phyloP scores from a whole-genome alignment of 2,888 invertebrate species.

The Drosophila mimica region DNA sequence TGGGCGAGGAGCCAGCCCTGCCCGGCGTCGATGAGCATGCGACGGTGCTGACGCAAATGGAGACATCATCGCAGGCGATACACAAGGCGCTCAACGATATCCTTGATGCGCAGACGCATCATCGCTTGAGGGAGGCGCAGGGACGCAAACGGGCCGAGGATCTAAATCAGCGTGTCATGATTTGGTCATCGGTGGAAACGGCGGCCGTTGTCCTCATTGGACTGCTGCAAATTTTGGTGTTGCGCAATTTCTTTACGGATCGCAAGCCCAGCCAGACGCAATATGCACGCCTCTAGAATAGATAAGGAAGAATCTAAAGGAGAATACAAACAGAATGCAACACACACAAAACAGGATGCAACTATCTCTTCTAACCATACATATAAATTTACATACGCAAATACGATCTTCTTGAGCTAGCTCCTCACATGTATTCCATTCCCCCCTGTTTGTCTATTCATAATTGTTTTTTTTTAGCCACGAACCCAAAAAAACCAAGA shows the following conservation, averaged over 20 bases:
- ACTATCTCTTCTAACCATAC: slow-evolving; percentile 34
- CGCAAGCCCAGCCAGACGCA: slow-evolving; percentile 86
- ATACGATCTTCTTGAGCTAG: slow-evolving; percentile 18
- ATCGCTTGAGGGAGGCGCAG: slow-evolving; percentile 96
- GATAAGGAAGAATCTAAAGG: slow-evolving; percentile 1
- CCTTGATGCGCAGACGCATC: slow-evolving; percentile 98
- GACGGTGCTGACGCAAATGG: slow-evolving; percentile 98
- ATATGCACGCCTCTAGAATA: slow-evolving; percentile 77
- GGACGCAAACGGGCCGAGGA: slow-evolving; percentile 97
- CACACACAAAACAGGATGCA: slow-evolving; percentile 7
- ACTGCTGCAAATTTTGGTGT: slow-evolving; percentile 95
- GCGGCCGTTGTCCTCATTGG: slow-evolving; percentile 93
- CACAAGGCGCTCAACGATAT: slow-evolving; percentile 95
- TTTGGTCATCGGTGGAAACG: slow-evolving; percentile 97
- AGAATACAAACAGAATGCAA: background rate
- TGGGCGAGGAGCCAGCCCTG: slow-evolving; percentile 93
- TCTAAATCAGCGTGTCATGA: slow-evolving; percentile 95
- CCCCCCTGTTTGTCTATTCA: background rate
- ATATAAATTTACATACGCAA: slow-evolving; percentile 8
- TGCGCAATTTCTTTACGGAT: slow-evolving; percentile 96
- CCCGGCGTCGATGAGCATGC: slow-evolving; percentile 95
- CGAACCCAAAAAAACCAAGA: slow-evolving; percentile 1
- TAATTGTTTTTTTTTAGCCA: slow-evolving; percentile 19
- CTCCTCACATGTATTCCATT: slow-evolving; percentile 31
- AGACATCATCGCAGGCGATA: slow-evolving; percentile 94